Conservation (phyloP, 1,140 invertebrate species). For the Cryptotermes secundus region DNA sequence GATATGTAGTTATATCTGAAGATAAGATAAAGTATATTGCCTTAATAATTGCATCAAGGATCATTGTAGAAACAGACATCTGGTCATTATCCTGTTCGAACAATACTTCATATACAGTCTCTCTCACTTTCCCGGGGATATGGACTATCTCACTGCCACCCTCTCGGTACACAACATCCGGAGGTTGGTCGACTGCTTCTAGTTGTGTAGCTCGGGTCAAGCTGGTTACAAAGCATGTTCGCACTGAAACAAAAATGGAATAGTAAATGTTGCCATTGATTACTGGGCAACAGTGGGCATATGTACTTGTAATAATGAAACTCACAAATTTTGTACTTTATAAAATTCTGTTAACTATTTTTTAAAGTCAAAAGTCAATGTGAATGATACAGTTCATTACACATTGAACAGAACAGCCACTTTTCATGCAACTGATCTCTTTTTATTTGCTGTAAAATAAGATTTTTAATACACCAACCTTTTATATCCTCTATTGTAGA, state of each 20-base stretch:
- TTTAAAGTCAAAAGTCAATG: too few species aligned
- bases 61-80: slow-evolving; percentile 78
- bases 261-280: not conserved
- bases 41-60: slow-evolving; percentile 77
- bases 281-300: not conserved
- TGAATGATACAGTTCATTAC: too few species aligned
- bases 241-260: slow-evolving; percentile 46
- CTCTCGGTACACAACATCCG: slow-evolving; percentile 70
- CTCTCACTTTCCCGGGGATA: slow-evolving; percentile 71
- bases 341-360: too few species aligned
- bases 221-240: slow-evolving; percentile 82
- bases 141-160: slow-evolving; percentile 54
- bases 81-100: slow-evolving; percentile 85
- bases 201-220: slow-evolving; percentile 60
- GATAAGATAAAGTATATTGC: slow-evolving; percentile 40
- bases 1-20: too few species aligned
- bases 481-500: slow-evolving; percentile 68
- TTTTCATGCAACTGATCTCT: too few species aligned
- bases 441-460: not conserved
- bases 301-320: not conserved
- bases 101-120: slow-evolving; percentile 77
- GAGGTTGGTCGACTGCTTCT: slow-evolving; percentile 51
- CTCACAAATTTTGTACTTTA: too few species aligned
- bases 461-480: slow-evolving; percentile 41
- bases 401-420: too few species aligned